Evolutionary conservation across 2,797 vertebrate species (phyloP).

Genomic region (Myripristis murdjan): DNA sequence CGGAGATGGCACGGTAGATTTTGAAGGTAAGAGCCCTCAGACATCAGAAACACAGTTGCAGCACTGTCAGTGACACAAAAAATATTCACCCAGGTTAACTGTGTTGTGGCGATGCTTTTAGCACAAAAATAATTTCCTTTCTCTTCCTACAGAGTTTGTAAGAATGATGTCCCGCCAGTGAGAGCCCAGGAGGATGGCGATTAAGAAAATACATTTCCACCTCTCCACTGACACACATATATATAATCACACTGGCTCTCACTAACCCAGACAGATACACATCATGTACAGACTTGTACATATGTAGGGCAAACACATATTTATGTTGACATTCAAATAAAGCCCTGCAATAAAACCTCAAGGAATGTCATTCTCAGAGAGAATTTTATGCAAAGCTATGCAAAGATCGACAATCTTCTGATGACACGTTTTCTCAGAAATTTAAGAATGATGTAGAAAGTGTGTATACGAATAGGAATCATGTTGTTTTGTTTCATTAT

Average conservation of each 20-base stretch:
- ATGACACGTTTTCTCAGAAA: constrained; percentile 29
- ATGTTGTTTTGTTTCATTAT: constrained; percentile 33
- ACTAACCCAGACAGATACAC: constrained; percentile 3
- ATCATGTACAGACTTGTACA: constrained; percentile 6
- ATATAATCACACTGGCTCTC: constrained; percentile 8
- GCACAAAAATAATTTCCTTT: not conserved
- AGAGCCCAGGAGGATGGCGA: constrained; percentile 24
- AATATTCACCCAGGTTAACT: not conserved
- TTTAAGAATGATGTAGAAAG: constrained; percentile 10
- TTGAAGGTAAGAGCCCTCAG: constrained; percentile 89
- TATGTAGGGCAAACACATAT: not conserved
- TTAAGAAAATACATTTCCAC: constrained; percentile 18
- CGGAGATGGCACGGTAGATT: constrained; percentile 96
- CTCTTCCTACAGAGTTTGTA: constrained; percentile 83
- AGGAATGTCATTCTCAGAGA: constrained; percentile 38
- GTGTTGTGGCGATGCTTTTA: not conserved
- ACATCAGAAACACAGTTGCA: not conserved
- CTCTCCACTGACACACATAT: constrained; percentile 1
- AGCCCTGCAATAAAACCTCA: not conserved
- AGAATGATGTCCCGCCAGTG: constrained; percentile 87
- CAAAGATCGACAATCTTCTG: constrained; percentile 33
- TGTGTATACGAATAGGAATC: constrained; percentile 3
- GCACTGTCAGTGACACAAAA: not conserved
- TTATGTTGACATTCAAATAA: not conserved
- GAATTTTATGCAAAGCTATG: constrained; percentile 54